Evolutionary conservation across 2,888 invertebrate genomes (phyloP), one percentile per base, ranked within the genome.

Genomic region (Perizoma affinitatum): DNA sequence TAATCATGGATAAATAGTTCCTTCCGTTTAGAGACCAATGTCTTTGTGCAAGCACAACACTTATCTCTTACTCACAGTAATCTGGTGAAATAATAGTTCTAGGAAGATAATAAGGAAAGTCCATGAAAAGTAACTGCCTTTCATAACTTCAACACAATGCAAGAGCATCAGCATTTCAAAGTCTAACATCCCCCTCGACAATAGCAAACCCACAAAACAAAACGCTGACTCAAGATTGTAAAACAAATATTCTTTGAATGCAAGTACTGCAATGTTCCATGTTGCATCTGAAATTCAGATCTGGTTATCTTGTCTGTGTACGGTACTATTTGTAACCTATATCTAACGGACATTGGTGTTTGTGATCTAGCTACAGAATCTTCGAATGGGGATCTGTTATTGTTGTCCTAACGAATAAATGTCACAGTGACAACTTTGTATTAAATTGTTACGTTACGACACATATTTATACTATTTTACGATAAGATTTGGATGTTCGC

Each of bases 241-340:
- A 61, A 58, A 55, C 51, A 61, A 61, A 61, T 64, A 64, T 65
- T 55, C 61, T 58, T 64, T 40, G 53, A 33, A 52, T 55, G 52
- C 56, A 57, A 55, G 54, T 58, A 52, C 55, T 55, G 48, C 58
- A 56, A 46, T 53, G 38, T 56, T 53, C 58, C 43, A 43, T 48
- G 58, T 54, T 38, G 44, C 63, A 65, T 65, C 60, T 58, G 58
- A 58, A 65, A 58, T 65, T 65, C 58, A 61, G 45, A 65, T 65
- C 61, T 38, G 49, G 42, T 58, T 58, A 42, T 33, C 42, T 44
- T 44, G 22, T 22, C 22, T 22, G 47, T 53, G 48, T 38, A 22
- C 10, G 33, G 42, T 35, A 48, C 6, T 22, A 11, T 11, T 7
- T 34, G 38, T 48, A 48, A 48, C 8, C 44, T 10, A 52, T 34